Conservation (phyloP, 2,113 vertebrate genomes). For the Malurus elegans region DNA sequence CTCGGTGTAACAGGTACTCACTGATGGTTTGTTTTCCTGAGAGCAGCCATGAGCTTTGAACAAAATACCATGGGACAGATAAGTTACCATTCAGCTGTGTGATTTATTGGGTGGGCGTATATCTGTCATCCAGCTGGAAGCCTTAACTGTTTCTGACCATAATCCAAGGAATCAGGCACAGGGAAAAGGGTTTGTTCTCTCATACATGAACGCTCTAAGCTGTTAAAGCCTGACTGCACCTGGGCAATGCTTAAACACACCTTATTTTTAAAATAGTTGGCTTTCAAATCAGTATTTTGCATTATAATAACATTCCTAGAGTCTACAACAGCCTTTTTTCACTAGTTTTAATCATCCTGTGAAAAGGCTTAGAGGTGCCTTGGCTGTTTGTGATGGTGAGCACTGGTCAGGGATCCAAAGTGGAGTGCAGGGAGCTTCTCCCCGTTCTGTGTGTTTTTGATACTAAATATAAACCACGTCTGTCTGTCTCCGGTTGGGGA, state of each 20-base stretch:
- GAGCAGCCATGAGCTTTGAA: background rate
- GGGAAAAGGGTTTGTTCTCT: background rate
- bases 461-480: background rate
- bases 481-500: background rate
- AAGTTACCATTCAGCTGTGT: background rate
- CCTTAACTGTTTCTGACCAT: background rate
- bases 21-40: background rate
- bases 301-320: background rate
- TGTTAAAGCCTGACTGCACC: background rate
- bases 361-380: background rate
- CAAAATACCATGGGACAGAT: background rate
- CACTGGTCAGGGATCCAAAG: background rate
- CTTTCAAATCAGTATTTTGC: background rate
- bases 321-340: background rate
- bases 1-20: background rate
- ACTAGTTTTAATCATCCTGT: background rate
- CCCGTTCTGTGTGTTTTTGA: background rate
- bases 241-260: background rate
- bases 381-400: background rate
- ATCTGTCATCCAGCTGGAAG: background rate
- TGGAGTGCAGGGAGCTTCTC: background rate
- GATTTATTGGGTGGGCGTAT: background rate
- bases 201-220: fast-evolving
- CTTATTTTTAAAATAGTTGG: background rate
- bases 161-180: background rate